Evolutionary conservation across 2,888 invertebrate genomes (phyloP).

Genomic region (Neocrepidodera transversa): DNA sequence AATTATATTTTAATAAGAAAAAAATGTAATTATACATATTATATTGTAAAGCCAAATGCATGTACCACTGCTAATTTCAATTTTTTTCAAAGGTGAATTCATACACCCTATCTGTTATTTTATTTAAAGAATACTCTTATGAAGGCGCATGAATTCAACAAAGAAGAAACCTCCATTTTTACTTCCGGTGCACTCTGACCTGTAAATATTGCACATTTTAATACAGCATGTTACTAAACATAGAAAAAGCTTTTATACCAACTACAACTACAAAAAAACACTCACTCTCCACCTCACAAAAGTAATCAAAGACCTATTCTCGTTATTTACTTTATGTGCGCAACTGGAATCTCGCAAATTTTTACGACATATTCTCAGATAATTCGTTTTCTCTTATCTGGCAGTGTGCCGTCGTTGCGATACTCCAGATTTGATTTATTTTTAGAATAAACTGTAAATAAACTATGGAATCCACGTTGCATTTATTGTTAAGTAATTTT

Average conservation of each 20-base stretch:
- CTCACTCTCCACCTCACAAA: slow-evolving; percentile 51
- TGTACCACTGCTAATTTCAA: background rate
- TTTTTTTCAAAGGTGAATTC: background rate
- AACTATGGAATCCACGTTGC: slow-evolving; percentile 18
- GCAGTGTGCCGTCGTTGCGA: slow-evolving; percentile 33
- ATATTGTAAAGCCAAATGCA: slow-evolving; percentile 5
- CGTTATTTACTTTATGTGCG: slow-evolving; percentile 56
- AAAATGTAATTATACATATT: background rate
- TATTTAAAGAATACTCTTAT: background rate
- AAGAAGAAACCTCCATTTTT: background rate
- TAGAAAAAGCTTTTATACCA: slow-evolving; percentile 21
- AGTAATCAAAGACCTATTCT: slow-evolving; percentile 48
- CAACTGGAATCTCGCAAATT: slow-evolving; percentile 31
- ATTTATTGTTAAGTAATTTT: slow-evolving; percentile 28
- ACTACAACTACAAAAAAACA: slow-evolving; percentile 17
- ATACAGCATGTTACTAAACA: slow-evolving; percentile 23
- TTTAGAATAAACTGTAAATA: slow-evolving; percentile 27
- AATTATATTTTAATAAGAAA: background rate
- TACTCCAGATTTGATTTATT: slow-evolving; percentile 22
- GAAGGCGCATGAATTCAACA: background rate
- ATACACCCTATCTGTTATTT: background rate
- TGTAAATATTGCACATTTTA: slow-evolving; percentile 32
- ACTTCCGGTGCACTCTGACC: slow-evolving; percentile 13
- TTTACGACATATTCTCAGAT: slow-evolving; percentile 30
- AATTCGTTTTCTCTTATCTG: slow-evolving; percentile 16